Evolutionary conservation across 2,113 vertebrate genomes (phyloP).

Genomic region (Larimichthys crocea): DNA sequence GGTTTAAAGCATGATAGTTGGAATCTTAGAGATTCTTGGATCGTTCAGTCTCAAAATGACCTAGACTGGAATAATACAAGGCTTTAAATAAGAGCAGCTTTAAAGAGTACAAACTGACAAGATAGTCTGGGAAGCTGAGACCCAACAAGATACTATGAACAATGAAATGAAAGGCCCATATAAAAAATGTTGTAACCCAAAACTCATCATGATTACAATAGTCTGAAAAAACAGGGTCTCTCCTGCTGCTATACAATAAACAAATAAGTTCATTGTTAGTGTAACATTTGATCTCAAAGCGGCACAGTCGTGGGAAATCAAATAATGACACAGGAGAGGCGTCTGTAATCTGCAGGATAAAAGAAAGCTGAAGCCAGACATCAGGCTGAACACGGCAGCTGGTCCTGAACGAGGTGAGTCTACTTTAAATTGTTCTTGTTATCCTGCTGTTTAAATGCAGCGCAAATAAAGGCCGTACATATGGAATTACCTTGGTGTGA

Average conservation of each 20-base stretch:
- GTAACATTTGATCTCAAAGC: background rate
- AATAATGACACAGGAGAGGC: background rate
- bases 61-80: constrained; percentile 8
- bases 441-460: background rate
- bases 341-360: constrained; percentile 13
- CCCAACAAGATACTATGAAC: background rate
- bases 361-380: background rate
- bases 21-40: too few species aligned
- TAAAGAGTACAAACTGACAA: background rate
- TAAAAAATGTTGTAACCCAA: constrained; percentile 1
- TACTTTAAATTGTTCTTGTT: background rate
- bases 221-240: background rate
- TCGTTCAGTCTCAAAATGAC: background rate
- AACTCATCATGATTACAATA: background rate
- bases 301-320: background rate
- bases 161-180: background rate
- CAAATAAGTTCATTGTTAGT: background rate
- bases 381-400: background rate
- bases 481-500: too few species aligned
- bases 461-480: background rate
- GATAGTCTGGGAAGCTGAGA: background rate
- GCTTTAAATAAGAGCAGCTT: background rate
- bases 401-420: constrained; percentile 17
- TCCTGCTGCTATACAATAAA: background rate
- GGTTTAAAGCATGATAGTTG: too few species aligned